These are phyloP conservation scores for Hypocryptadius cinnamomeus DNA, from an alignment of 2,113 vertebrate genomes.

Conservation along the genomic window DNA sequence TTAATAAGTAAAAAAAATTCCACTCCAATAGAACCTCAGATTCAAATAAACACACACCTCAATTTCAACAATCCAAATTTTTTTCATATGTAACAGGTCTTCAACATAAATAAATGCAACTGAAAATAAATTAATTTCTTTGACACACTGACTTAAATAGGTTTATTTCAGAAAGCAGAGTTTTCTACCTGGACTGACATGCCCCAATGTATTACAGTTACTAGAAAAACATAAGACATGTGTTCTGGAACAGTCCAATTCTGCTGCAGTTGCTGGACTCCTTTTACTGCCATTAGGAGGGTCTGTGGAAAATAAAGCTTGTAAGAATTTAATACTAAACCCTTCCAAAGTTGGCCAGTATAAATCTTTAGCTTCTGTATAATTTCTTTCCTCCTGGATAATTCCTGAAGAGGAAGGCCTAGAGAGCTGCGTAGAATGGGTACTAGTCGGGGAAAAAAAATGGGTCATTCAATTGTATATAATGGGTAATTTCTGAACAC, in stretches of 20 bases:
- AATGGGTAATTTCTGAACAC: neutral
- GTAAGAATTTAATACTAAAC: neutral
- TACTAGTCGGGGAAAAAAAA: neutral
- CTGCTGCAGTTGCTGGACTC: neutral
- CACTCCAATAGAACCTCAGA: neutral
- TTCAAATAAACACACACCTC: neutral
- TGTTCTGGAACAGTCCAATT: neutral
- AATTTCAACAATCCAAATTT: neutral
- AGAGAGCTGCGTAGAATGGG: neutral
- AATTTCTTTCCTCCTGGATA: neutral
- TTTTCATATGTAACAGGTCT: neutral
- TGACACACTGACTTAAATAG: constrained; percentile 18
- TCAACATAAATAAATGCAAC: neutral
- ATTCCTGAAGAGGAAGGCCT: neutral
- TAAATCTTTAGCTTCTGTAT: neutral
- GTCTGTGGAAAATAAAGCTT: neutral
- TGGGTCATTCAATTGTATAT: neutral
- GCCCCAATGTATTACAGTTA: neutral
- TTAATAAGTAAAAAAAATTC: neutral
- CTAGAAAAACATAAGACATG: neutral
- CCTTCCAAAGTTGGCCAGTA: neutral
- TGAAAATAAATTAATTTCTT: constrained; percentile 6
- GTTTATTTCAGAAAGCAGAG: neutral
- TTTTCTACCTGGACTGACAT: neutral
- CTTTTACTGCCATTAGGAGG: neutral